Evolutionary conservation across 2,797 vertebrate genomes (phyloP).

Genomic region (Sebastiscus albofasciatus): DNA sequence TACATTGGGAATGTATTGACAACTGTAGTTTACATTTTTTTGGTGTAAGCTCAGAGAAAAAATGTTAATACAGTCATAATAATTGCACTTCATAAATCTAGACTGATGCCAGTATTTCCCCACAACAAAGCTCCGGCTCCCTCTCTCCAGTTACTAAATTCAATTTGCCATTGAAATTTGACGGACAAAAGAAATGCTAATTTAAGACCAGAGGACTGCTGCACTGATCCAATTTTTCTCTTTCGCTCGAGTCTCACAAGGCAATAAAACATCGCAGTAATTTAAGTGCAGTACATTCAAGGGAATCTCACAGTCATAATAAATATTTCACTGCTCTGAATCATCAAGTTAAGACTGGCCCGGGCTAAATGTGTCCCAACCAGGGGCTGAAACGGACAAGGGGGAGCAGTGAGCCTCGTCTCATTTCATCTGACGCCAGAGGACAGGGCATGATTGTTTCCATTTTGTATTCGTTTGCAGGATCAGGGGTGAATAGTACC

Average conservation of each 20-base stretch:
- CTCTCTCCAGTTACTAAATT: slow-evolving; percentile 81
- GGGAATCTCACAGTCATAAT: slow-evolving; percentile 86
- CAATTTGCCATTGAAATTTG: slow-evolving; percentile 84
- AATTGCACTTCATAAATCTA: slow-evolving; percentile 89
- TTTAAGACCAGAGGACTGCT: slow-evolving; percentile 81
- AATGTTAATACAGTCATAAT: slow-evolving; percentile 88
- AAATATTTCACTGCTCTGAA: slow-evolving; percentile 84
- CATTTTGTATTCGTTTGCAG: slow-evolving; percentile 65
- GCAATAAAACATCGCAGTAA: slow-evolving; percentile 83
- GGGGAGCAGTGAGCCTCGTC: slow-evolving; percentile 63
- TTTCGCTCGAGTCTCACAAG: slow-evolving; percentile 82
- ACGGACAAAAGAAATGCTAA: slow-evolving; percentile 86
- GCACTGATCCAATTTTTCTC: slow-evolving; percentile 81
- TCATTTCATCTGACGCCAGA: slow-evolving; percentile 66
- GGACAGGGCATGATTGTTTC: slow-evolving; percentile 80
- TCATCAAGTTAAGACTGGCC: slow-evolving; percentile 78
- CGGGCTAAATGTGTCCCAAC: slow-evolving; percentile 65
- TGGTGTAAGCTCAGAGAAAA: slow-evolving; percentile 88
- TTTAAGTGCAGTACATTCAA: slow-evolving; percentile 88
- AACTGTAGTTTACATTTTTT: slow-evolving; percentile 86
- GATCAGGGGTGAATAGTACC: slow-evolving; percentile 30
- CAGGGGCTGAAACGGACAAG: slow-evolving; percentile 69
- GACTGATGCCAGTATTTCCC: slow-evolving; percentile 83
- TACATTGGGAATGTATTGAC: slow-evolving; percentile 88
- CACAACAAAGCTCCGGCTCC: slow-evolving; percentile 73